Evolutionary conservation across 2,113 vertebrate species (phyloP), one percentile per base, ranked within the genome.

Genomic region (Addax nasomaculatus): DNA sequence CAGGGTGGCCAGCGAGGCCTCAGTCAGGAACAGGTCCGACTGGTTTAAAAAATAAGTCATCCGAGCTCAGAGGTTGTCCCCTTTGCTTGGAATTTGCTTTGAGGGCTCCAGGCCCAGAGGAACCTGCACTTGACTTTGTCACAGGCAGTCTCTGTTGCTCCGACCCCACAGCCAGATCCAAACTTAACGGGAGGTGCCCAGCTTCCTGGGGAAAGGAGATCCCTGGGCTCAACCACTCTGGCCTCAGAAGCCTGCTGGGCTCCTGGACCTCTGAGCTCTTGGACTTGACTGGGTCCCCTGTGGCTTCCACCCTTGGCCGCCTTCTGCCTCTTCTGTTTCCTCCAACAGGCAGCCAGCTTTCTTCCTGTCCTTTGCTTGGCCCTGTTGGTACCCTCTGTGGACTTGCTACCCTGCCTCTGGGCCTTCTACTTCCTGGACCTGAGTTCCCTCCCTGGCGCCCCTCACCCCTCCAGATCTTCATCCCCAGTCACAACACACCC

Each of bases 31-130:
- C 94, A 96, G 58, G 90, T 96, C 93, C 0, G 0, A 29, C 87
- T 91, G 70, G 95, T 92, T 96, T 73, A 79, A 79, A 78, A 43
- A 39, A 55, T 79, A 58, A 88, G 51, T 29, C 79, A 33, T 70
- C 45, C 49, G 29, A 78, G 23, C 19, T 57, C n/a, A 30, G 58
- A 85, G 90, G 30, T 17, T n/a, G 30, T 78, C 55, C 29, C 47
- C 36, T 79, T 45, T 83, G 70, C 19, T 81, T 55, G 6, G 58
- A 49, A 10, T 17, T 12, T 43, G 21, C 51, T 83, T 36, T 29
- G 2, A 45, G 27, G 30, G 25, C n/a, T 57, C 12, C 25, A 30
- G 23, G 12, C 27, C 43, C 33, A 60, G 23, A 33, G 21, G 47
- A 64, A 17, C 55, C 39, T 30, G 53, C n/a, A 12, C 29, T 51